phyloP scores from a whole-genome alignment of 2,113 vertebrate genomes.

The Leucosticte australis region DNA sequence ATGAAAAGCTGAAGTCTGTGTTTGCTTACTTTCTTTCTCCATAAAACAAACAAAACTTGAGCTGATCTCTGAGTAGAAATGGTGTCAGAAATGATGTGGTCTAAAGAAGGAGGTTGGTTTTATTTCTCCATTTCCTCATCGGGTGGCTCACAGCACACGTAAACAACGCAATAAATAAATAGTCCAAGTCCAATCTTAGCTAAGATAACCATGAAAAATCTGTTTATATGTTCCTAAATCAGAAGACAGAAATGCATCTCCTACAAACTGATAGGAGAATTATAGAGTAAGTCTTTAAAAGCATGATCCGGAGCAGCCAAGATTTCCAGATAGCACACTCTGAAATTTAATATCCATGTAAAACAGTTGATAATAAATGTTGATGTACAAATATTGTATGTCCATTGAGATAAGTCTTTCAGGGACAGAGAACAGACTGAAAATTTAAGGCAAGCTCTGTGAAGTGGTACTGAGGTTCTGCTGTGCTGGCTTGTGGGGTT shows the following conservation, averaged over 20 bases:
- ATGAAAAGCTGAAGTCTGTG: conserved; percentile 7
- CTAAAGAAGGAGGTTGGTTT: background rate
- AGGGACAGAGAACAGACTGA: background rate
- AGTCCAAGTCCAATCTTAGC: background rate
- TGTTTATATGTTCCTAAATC: background rate
- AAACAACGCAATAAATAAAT: conserved; percentile 42
- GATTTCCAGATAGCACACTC: conserved; percentile 3
- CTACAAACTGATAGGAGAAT: background rate
- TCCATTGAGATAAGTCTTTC: background rate
- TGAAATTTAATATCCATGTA: background rate
- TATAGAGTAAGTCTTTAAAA: background rate
- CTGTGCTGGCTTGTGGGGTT: background rate
- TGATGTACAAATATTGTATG: background rate
- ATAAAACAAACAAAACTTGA: background rate
- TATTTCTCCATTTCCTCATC: background rate
- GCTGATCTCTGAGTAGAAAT: background rate
- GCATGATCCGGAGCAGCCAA: background rate
- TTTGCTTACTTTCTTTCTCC: background rate
- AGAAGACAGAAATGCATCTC: background rate
- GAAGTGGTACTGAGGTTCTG: background rate
- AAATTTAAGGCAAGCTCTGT: background rate
- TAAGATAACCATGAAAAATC: background rate
- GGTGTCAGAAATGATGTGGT: background rate
- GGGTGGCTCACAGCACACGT: background rate
- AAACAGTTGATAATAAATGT: conserved; percentile 7